Percentiles rank a stretch among this genome's conserved stretches.
Evolutionary conservation across 2,888 invertebrate genomes (phyloP).

Genomic region (Troides aeacus): DNA sequence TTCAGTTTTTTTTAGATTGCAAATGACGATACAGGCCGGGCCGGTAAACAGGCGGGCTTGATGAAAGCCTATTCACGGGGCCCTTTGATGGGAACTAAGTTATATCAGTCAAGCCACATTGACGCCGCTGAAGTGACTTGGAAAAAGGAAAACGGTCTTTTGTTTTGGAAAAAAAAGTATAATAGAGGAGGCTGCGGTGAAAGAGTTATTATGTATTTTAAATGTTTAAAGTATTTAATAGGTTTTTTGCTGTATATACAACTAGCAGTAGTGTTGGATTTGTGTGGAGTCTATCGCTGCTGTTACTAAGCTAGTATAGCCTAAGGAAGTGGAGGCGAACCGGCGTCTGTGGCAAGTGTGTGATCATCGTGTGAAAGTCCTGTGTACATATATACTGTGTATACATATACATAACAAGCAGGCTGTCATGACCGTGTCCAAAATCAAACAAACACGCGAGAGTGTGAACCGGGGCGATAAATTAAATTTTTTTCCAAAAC

Average conservation of each 20-base stretch:
- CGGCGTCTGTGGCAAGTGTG: no score
- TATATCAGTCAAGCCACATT: slow-evolving; percentile 15
- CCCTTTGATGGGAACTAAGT: slow-evolving; percentile 17
- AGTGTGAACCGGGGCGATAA: slow-evolving; percentile 18
- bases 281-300: no score
- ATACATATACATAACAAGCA: no score
- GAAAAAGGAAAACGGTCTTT: slow-evolving; percentile 2
- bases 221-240: no score
- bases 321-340: no score
- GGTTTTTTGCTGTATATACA: no score
- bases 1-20: slow-evolving; percentile 17
- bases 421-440: no score
- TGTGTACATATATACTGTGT: no score
- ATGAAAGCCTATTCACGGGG: slow-evolving; percentile 23
- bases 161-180: slow-evolving; percentile 2
- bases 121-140: slow-evolving; percentile 17
- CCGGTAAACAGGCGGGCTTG: slow-evolving; percentile 19
- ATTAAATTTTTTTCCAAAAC: slow-evolving; percentile 26
- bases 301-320: no score
- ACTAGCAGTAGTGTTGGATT: no score
- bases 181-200: neutral
- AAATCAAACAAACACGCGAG: slow-evolving; percentile 2
- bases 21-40: slow-evolving; percentile 7
- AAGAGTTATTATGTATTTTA: neutral
- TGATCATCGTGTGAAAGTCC: no score